Evolutionary conservation across 1,140 invertebrate species (phyloP).

Genomic region (Chelonus insularis): DNA sequence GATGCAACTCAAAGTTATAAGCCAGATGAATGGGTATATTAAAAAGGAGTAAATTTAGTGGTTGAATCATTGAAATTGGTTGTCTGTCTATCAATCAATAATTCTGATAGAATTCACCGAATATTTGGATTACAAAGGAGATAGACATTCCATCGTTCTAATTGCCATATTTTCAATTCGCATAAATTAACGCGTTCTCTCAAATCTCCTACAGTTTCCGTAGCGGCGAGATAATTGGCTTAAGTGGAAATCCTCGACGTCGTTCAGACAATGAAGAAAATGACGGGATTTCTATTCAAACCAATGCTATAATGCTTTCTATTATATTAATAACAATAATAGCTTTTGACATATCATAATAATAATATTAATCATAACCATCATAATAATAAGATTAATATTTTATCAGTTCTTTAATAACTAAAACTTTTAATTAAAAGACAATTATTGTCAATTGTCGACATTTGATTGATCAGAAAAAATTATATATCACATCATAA

Average conservation of each 20-base stretch:
- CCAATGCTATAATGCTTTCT: background rate
- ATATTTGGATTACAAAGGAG: background rate
- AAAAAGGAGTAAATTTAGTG: no score
- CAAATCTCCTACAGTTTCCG: background rate
- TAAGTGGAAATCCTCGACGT: slow-evolving; percentile 5
- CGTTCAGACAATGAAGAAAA: background rate
- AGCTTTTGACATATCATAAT: no score
- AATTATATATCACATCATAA: background rate
- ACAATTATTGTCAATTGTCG: no score
- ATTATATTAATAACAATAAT: background rate
- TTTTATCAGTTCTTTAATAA: no score
- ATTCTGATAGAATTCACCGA: background rate
- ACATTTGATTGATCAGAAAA: no score
- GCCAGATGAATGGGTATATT: no score
- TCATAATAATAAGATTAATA: no score
- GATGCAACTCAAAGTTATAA: no score
- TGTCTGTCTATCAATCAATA: background rate
- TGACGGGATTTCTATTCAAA: slow-evolving; percentile 1
- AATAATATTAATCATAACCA: no score
- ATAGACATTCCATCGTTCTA: background rate
- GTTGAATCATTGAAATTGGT: no score
- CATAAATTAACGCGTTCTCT: slow-evolving; percentile 4
- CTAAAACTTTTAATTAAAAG: no score
- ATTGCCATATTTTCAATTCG: slow-evolving; percentile 8
- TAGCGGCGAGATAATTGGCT: background rate